A percentile compares a stretch with the other conserved stretches of the same genome.
phyloP scores from a whole-genome alignment of 2,888 invertebrate species.

The Drosophila nigricruria region DNA sequence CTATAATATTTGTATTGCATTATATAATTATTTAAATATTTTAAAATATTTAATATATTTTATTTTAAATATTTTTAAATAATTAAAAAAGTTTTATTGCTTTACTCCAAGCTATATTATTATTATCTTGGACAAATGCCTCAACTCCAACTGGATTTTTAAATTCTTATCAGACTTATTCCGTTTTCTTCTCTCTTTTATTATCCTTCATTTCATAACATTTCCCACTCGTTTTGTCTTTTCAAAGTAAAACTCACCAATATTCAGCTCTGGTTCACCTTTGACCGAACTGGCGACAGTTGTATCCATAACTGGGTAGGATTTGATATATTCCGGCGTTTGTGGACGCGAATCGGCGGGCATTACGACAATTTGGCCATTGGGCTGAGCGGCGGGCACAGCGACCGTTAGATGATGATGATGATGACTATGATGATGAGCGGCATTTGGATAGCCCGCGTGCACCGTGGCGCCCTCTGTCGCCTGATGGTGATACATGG shows the following conservation, averaged over 20 bases:
- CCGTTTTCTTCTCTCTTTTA: neutral
- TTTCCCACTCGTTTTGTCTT: neutral
- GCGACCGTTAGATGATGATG: slow-evolving; percentile 45
- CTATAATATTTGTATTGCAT: too few species aligned
- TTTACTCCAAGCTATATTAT: too few species aligned
- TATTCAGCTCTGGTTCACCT: slow-evolving; percentile 85
- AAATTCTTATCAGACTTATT: neutral
- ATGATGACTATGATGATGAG: slow-evolving; percentile 56
- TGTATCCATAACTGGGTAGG: slow-evolving; percentile 85
- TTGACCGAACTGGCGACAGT: slow-evolving; percentile 85
- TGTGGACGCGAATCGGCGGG: slow-evolving; percentile 83
- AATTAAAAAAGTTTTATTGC: too few species aligned
- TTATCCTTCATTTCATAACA: neutral
- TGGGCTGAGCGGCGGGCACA: slow-evolving; percentile 28
- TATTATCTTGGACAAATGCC: neutral
- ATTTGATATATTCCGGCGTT: slow-evolving; percentile 85
- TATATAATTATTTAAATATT: too few species aligned
- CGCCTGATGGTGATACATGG: slow-evolving; percentile 51
- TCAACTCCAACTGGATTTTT: neutral
- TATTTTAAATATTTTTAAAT: too few species aligned
- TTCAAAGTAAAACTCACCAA: slow-evolving; percentile 79
- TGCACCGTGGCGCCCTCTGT: slow-evolving; percentile 24
- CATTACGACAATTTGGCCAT: slow-evolving; percentile 68
- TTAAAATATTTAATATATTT: too few species aligned
- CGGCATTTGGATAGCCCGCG: slow-evolving; percentile 29